A percentile compares a stretch with the other conserved stretches of the same genome.
These are phyloP conservation scores for Acholoe squamosa DNA, from an alignment of 2,888 invertebrate species.

Conservation along the genomic window DNA sequence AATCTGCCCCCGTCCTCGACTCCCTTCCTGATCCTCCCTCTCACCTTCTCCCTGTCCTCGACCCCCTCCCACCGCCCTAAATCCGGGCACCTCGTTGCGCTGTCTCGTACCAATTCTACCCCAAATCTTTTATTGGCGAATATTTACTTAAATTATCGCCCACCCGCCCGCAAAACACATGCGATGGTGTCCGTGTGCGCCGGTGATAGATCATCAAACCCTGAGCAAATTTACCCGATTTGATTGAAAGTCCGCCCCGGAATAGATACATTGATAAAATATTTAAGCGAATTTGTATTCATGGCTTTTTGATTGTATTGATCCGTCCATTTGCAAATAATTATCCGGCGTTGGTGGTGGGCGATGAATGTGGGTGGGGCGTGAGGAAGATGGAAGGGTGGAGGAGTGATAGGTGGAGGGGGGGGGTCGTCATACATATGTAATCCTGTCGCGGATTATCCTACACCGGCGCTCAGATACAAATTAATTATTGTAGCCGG, in stretches of 20 bases:
- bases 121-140: slow-evolving; percentile 59
- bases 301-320: slow-evolving; percentile 63
- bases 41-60: background rate
- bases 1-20: slow-evolving; percentile 22
- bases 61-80: background rate
- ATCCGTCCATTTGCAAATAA: slow-evolving; percentile 63
- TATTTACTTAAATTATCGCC: slow-evolving; percentile 61
- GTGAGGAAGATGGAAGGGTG: background rate
- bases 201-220: slow-evolving; percentile 58
- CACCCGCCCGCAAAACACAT: slow-evolving; percentile 51
- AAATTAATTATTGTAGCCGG: slow-evolving; percentile 60
- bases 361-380: background rate
- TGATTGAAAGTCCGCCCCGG: slow-evolving; percentile 60
- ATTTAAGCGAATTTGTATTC: slow-evolving; percentile 64
- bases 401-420: background rate
- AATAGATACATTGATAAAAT: slow-evolving; percentile 61
- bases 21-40: background rate
- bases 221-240: slow-evolving; percentile 60
- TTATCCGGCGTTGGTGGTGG: slow-evolving; percentile 38
- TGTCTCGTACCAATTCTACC: slow-evolving; percentile 56
- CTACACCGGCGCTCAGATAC: slow-evolving; percentile 26
- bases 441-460: slow-evolving; percentile 53
- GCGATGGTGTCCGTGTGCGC: slow-evolving; percentile 45
- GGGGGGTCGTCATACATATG: slow-evolving; percentile 54
- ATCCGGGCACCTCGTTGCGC: slow-evolving; percentile 11